phyloP scores from a whole-genome alignment of 2,113 vertebrate genomes.

The Burhinus oedicnemus region DNA sequence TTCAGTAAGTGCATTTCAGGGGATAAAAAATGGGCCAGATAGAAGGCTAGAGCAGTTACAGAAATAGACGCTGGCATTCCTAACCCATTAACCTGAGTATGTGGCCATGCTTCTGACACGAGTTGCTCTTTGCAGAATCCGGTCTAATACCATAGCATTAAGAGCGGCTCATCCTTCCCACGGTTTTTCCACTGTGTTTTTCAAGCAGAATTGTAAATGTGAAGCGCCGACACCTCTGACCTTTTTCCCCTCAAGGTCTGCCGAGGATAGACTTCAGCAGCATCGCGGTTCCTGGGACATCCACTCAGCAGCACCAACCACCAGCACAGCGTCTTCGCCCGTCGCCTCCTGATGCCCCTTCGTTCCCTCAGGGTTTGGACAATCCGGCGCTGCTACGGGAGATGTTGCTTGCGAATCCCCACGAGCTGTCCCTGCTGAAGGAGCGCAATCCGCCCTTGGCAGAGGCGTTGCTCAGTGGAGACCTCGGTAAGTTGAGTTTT shows the following conservation, averaged over 20 bases:
- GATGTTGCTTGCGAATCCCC: slow-evolving; percentile 94
- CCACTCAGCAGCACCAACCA: slow-evolving; percentile 67
- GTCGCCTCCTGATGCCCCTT: slow-evolving; percentile 57
- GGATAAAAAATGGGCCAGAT: neutral
- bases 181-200: neutral
- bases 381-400: slow-evolving; percentile 91
- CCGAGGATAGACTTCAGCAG: slow-evolving; percentile 97
- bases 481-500: slow-evolving; percentile 83
- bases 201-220: accelerated
- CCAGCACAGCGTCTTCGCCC: slow-evolving; percentile 32
- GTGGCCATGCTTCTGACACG: accelerated
- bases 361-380: slow-evolving; percentile 89
- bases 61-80: neutral
- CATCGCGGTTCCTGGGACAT: slow-evolving; percentile 91
- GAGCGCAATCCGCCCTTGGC: slow-evolving; percentile 95
- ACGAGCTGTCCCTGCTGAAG: slow-evolving; percentile 95
- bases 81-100: neutral
- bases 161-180: neutral
- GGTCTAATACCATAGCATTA: accelerated
- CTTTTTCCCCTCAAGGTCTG: slow-evolving; percentile 75
- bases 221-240: accelerated
- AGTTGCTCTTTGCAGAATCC: neutral
- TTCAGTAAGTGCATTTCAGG: neutral
- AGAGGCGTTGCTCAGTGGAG: slow-evolving; percentile 94
- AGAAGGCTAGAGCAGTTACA: neutral